Evolutionary conservation across 1,140 invertebrate species (phyloP).

Genomic region (Sinella curviseta): DNA sequence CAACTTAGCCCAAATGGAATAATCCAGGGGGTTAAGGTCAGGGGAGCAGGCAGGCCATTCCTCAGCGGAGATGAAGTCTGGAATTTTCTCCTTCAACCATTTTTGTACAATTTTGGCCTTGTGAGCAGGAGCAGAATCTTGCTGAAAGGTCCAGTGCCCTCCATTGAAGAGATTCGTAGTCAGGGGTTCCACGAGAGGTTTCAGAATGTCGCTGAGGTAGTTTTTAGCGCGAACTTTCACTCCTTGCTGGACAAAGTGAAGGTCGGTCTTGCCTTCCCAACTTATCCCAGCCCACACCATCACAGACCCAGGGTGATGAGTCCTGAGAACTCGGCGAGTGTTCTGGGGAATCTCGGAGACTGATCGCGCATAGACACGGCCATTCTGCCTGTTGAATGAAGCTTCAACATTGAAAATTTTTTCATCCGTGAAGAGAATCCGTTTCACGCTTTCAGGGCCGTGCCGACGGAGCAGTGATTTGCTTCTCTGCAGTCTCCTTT

Average conservation of each 20-base stretch:
- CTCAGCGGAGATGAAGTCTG: conserved; percentile 17
- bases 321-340: too few relatives aligned
- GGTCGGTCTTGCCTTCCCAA: conserved; percentile 1
- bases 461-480: too few relatives aligned
- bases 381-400: too few relatives aligned
- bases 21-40: conserved; percentile 27
- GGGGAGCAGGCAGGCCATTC: conserved; percentile 10
- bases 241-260: conserved; percentile 23
- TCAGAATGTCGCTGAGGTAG: background rate
- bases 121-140: conserved; percentile 5
- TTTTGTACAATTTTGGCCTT: background rate
- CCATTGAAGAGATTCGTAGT: conserved; percentile 24
- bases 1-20: too few relatives aligned
- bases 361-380: too few relatives aligned
- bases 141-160: conserved; percentile 26
- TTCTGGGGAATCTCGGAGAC: too few relatives aligned
- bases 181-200: conserved; percentile 8
- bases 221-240: conserved; percentile 15
- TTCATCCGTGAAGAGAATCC: too few relatives aligned
- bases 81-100: conserved; percentile 7
- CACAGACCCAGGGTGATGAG: conserved; percentile 10
- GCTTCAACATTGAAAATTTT: too few relatives aligned
- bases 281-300: conserved; percentile 25
- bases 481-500: too few relatives aligned
- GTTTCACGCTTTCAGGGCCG: too few relatives aligned